Percentiles rank a stretch among this genome's conserved stretches.
Evolutionary conservation across 2,797 vertebrate species (phyloP).

Genomic region (Myioborus melanocephalus): DNA sequence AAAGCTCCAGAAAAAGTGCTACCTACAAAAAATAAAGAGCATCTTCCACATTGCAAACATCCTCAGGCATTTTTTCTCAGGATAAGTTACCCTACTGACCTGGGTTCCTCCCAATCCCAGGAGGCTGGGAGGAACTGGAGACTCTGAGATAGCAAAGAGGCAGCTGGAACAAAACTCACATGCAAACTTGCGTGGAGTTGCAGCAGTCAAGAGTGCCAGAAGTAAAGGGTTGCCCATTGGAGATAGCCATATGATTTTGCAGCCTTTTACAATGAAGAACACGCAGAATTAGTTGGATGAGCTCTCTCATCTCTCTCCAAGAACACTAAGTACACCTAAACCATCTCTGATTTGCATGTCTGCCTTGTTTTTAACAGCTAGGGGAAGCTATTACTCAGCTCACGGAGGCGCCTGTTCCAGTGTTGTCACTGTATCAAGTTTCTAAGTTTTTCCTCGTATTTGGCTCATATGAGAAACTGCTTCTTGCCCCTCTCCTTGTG

Average conservation of each 20-base stretch:
- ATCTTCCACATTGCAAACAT: rapidly evolving
- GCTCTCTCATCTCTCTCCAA: neutral
- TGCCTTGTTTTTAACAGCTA: neutral
- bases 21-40: neutral
- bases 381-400: neutral
- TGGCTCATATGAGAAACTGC: neutral
- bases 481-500: neutral
- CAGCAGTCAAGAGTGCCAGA: neutral
- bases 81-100: neutral
- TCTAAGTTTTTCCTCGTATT: neutral
- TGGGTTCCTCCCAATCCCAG: neutral
- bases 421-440: neutral
- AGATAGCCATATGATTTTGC: neutral
- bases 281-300: neutral
- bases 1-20: neutral
- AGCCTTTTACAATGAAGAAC: neutral
- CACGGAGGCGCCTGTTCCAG: neutral
- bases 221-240: neutral
- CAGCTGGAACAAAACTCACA: neutral
- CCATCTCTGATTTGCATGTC: neutral
- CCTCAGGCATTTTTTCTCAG: neutral
- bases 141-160: neutral
- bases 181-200: rapidly evolving
- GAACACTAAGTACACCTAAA: neutral
- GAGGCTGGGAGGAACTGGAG: neutral